Evolutionary conservation across 2,888 invertebrate genomes (phyloP).

Genomic region (Choreutis nemorana): DNA sequence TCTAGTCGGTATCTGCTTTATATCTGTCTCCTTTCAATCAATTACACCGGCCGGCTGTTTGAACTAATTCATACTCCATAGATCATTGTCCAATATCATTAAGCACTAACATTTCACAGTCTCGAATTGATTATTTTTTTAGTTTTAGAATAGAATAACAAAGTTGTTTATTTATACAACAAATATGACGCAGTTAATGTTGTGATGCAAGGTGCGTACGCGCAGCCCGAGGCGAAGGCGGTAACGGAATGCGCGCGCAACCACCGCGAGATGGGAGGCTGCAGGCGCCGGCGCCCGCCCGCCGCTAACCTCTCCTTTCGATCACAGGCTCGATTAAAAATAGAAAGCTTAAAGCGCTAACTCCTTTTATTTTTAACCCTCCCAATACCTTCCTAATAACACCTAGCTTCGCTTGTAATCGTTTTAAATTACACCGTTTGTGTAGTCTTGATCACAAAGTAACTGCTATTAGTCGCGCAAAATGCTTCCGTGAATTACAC

Average conservation of each 20-base stretch:
- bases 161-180: no score
- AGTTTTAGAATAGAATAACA: conserved; percentile 5
- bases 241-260: conserved; percentile 52
- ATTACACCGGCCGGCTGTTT: conserved; percentile 32
- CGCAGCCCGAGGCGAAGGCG: conserved; percentile 52
- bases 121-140: neutral
- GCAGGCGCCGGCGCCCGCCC: conserved; percentile 38
- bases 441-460: no score
- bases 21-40: no score
- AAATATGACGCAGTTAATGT: no score
- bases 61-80: conserved; percentile 43
- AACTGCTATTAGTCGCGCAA: no score
- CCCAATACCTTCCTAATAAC: conserved; percentile 41
- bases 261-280: conserved; percentile 45
- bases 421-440: no score
- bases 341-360: conserved; percentile 56
- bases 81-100: conserved; percentile 42
- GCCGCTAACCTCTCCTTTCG: conserved; percentile 51
- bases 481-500: no score
- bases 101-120: conserved; percentile 2
- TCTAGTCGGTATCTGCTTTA: no score
- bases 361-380: conserved; percentile 59
- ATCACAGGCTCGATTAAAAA: conserved; percentile 61
- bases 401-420: no score
- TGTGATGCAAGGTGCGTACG: conserved; percentile 42